Evolutionary conservation across 2,113 vertebrate genomes (phyloP), one percentile per base, ranked within the genome.

Genomic region (Erpornis zantholeuca): DNA sequence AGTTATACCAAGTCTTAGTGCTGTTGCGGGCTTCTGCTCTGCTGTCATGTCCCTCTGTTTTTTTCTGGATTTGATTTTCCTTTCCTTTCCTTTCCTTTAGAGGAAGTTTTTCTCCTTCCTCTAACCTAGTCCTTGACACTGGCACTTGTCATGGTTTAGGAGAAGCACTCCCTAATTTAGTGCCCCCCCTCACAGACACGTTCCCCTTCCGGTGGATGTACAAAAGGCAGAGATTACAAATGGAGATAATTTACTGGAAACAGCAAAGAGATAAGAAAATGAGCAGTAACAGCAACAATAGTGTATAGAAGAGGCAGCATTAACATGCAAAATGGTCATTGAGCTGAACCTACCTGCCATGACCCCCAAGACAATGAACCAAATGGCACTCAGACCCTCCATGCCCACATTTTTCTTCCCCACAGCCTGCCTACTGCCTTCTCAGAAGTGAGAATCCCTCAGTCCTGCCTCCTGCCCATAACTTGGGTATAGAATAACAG

Each of bases 301-400:
- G 31, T 12, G 22, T 18, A 10, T 15, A 12, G 21, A 59, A 27
- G 53, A 68, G 21, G 20, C 2, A 4, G 14, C 31, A 6, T 68
- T 76, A 17, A 17, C 13, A 17, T 27, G 35, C 52, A 66, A 36
- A 20, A 66, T 11, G 24, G 31, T 24, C 35, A 13, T 24, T 40
- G 50, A 42, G 60, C 29, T 65, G 35, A 49, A 40, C 42, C 42
- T 29, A 7, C 0, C 0, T 13, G 24, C 29, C 0, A 0, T 24
- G 20, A 42, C 15, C 31, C 71, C 31, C 4, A 6, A 44, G 25
- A 36, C 31, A 76, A 35, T 2, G 31, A 66, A 50, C 25, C 20
- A 59, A 36, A 31, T 22, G 21, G 25, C 52, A 31, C 44, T 31
- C 0, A 1, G 15, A 6, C 20, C 5, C 17, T 68, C 27, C 44